phyloP scores from a whole-genome alignment of 2,888 invertebrate species.

The Plusia festucae region DNA sequence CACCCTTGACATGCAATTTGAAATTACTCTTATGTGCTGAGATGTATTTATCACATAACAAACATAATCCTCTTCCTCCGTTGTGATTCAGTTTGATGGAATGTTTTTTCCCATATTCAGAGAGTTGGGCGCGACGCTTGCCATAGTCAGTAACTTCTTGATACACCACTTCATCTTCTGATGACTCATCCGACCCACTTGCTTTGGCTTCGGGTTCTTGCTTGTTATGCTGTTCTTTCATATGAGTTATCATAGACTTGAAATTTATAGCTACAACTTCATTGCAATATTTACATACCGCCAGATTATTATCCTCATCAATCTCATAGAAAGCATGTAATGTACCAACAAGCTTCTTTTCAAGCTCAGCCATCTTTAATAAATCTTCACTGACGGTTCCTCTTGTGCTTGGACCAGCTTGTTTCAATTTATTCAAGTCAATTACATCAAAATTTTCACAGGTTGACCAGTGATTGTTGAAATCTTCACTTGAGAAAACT shows the following conservation, averaged over 20 bases:
- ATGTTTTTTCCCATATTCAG: conserved; percentile 68
- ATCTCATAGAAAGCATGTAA: conserved; percentile 61
- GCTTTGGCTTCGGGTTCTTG: neutral
- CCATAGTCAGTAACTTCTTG: conserved; percentile 63
- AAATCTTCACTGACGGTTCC: conserved; percentile 10
- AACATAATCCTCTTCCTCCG: conserved; percentile 72
- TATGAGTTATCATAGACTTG: conserved; percentile 55
- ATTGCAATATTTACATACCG: conserved; percentile 68
- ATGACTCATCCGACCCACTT: conserved; percentile 13
- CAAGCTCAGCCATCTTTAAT: conserved; percentile 38
- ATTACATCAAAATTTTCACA: conserved; percentile 31
- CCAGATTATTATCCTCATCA: conserved; percentile 56
- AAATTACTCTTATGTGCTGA: conserved; percentile 66
- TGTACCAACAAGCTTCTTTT: conserved; percentile 50
- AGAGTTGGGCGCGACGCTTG: conserved; percentile 65
- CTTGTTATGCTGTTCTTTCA: conserved; percentile 50
- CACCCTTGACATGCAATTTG: conserved; percentile 67
- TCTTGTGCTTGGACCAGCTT: conserved; percentile 1
- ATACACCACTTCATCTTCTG: conserved; percentile 35
- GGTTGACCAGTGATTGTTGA: conserved; percentile 56
- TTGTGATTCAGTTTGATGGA: conserved; percentile 72
- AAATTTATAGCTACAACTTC: conserved; percentile 51
- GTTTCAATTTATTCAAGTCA: conserved; percentile 11
- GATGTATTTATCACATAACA: conserved; percentile 67
- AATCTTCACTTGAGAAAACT: conserved; percentile 40